Evolutionary conservation across 2,797 vertebrate species (phyloP), one percentile per base, ranked within the genome.

Genomic region (Spatula versicolor): DNA sequence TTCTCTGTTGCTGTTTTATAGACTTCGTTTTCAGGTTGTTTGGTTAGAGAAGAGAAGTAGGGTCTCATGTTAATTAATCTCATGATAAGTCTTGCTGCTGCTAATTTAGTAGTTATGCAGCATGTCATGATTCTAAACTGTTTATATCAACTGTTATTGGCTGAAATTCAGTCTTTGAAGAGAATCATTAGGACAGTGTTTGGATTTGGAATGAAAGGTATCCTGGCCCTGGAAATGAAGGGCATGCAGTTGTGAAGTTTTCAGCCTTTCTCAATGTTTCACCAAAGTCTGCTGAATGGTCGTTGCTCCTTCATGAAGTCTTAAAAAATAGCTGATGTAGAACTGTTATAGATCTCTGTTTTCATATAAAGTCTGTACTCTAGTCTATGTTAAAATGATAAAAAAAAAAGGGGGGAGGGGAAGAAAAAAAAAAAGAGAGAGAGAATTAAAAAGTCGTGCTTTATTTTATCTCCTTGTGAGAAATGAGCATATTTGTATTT

Each of bases 401-500:
- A 8, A 39, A 62, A 17, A 28, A 63, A 48, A 48, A 3, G 3
- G 4, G 43, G 18, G 43, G 43, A 19, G 43, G 43, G 43, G 43
- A 9, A 19, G 18, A 6, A 13, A 39, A 62, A 17, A 26, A 63
- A 48, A 48, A 8, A 14, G 4, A 18, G 43, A 19, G 43, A 55
- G 8, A 66, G n/a, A 26, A 11, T 66, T 88, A 48, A 7, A 22
- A 23, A 90, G 35, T 35, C 23, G 21, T 62, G 23, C 50, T 54
- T 59, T 88, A 37, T 92, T 90, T 92, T 91, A 7, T 85, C 83
- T 72, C 41, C 88, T 78, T 35, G 30, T 81, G 37, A 76, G 46
- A 91, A 90, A 93, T 35, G 23, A 95, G 10, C 54, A 66, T 90
- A 31, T 90, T 93, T 92, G 23, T 90, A 46, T 87, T 93, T 62